phyloP scores from a whole-genome alignment of 2,888 invertebrate genomes.

The Idaea straminata region DNA sequence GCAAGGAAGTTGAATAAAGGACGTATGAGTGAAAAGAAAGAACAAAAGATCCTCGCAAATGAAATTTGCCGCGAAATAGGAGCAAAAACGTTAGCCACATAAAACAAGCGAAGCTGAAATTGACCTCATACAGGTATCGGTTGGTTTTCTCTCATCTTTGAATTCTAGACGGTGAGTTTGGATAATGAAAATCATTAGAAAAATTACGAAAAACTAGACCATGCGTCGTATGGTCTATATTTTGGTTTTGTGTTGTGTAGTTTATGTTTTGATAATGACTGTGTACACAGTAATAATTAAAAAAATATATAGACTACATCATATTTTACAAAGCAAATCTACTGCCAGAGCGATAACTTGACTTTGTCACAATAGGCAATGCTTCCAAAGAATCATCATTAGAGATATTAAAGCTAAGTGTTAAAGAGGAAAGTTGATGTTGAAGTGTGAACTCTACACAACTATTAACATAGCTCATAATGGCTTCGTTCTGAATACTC shows the following conservation, averaged over 20 bases:
- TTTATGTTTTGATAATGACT: too few relatives aligned
- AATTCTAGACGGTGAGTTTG: background rate
- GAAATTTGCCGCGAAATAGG: constrained; percentile 44
- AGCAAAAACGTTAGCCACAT: constrained; percentile 29
- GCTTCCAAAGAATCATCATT: background rate
- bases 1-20: constrained; percentile 49
- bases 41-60: constrained; percentile 48
- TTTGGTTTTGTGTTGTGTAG: too few relatives aligned
- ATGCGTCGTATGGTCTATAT: too few relatives aligned
- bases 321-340: background rate
- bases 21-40: constrained; percentile 38
- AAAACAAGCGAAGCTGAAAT: background rate
- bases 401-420: constrained; percentile 25
- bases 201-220: too few relatives aligned
- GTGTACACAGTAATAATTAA: too few relatives aligned
- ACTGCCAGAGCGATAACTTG: background rate
- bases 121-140: background rate
- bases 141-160: too few relatives aligned
- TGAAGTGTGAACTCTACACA: constrained; percentile 33
- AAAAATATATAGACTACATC: too few relatives aligned
- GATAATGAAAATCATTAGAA: background rate
- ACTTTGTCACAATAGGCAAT: background rate
- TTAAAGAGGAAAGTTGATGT: constrained; percentile 30
- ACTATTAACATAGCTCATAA: constrained; percentile 47
- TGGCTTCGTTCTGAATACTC: constrained; percentile 36